A percentile compares a stretch with the other conserved stretches of the same genome.
phyloP scores from a whole-genome alignment of 2,888 invertebrate genomes.

The Athalia cordata region DNA sequence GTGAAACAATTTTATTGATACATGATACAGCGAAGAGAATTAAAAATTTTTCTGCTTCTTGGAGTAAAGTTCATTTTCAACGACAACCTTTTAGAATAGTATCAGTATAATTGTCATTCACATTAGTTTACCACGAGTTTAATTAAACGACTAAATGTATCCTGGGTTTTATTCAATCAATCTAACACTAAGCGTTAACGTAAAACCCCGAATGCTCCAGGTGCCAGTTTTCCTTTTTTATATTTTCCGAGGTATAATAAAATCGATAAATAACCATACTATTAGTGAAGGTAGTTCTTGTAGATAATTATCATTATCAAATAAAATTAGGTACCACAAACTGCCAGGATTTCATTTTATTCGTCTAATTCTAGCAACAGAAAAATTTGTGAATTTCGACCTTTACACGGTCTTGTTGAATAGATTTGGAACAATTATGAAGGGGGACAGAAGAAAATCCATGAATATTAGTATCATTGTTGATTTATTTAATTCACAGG shows the following conservation, averaged over 20 bases:
- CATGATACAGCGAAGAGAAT: too few species aligned
- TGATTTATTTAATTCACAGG: slow-evolving; percentile 41
- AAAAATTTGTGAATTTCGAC: too few species aligned
- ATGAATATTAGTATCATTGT: slow-evolving; percentile 20
- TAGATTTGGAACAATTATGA: too few species aligned
- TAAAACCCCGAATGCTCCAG: not conserved
- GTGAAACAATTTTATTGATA: too few species aligned
- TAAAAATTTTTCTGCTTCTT: too few species aligned
- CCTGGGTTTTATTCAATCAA: not conserved
- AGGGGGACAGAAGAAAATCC: not conserved
- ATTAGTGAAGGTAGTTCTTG: slow-evolving; percentile 36
- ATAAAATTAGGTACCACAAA: slow-evolving; percentile 27
- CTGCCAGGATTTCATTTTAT: too few species aligned
- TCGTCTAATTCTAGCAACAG: too few species aligned
- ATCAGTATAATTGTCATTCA: too few species aligned
- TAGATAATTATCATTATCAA: slow-evolving; percentile 30
- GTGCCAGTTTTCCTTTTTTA: slow-evolving; percentile 4
- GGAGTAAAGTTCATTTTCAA: not conserved
- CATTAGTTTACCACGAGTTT: not conserved
- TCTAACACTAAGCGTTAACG: not conserved
- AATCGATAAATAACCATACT: slow-evolving; percentile 16
- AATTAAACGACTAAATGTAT: slow-evolving; percentile 25
- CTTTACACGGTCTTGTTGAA: too few species aligned
- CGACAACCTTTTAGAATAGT: too few species aligned
- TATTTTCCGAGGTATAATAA: not conserved